These are phyloP conservation scores for Eublepharis macularius DNA, from an alignment of 2,113 vertebrate genomes.

Conservation along the genomic window DNA sequence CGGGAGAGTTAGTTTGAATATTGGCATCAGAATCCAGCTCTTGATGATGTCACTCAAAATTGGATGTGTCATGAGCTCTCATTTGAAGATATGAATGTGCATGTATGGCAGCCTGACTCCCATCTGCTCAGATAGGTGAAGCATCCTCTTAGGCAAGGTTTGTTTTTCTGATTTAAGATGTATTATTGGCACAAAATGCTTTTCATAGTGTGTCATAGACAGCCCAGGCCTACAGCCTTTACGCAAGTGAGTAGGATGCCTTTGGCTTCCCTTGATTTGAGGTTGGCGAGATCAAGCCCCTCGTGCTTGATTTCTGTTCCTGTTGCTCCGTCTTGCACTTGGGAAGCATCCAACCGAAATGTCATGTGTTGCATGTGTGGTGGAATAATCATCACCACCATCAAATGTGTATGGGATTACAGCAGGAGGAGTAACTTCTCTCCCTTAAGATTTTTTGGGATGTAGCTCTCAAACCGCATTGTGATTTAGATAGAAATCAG, in stretches of 20 bases:
- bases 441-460: neutral
- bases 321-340: neutral
- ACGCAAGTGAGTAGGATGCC: conserved; percentile 35
- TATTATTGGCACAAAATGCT: conserved; percentile 2
- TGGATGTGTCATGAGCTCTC: neutral
- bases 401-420: conserved; percentile 3
- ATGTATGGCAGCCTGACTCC: neutral
- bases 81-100: neutral
- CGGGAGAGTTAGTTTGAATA: neutral
- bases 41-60: neutral
- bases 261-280: conserved; percentile 33
- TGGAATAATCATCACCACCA: conserved; percentile 16
- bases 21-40: neutral
- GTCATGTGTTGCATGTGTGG: neutral
- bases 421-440: accelerated
- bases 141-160: neutral
- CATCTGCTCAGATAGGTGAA: neutral
- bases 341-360: neutral
- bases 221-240: neutral
- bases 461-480: neutral
- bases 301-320: neutral
- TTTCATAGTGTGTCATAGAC: conserved; percentile 21
- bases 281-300: neutral
- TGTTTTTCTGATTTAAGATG: conserved; percentile 50
- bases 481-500: conserved; percentile 31